Evolutionary conservation across 2,113 vertebrate genomes (phyloP), one percentile per base, ranked within the genome.

Genomic region (Chaetodon trifascialis): DNA sequence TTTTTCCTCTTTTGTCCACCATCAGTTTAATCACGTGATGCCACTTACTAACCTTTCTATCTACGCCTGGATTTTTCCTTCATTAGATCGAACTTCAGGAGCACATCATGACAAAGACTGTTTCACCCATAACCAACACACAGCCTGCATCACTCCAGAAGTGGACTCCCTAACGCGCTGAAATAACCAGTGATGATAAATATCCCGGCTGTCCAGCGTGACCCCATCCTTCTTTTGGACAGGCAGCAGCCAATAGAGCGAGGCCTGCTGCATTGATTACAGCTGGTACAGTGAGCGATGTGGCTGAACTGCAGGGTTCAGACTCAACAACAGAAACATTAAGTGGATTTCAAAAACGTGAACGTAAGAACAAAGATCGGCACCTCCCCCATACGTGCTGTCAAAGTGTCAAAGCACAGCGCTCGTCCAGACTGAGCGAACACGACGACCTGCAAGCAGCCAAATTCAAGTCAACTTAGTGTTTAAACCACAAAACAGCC

Each of bases 191-290:
- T 2, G 19, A 82, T 82, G 84, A 90, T 83, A 79, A 91, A 89
- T 84, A 71, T 69, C 73, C 59, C 14, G 59, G 59, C 60, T 73
- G 85, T 83, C 76, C 83, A 38, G 21, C 0, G 14, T 79, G 86
- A 88, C 75, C 70, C 82, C 87, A 87, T 88, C 84, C 62, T 73
- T 91, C 86, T 81, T 42, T 65, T 71, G 86, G 81, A 87, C 64
- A 21, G 75, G 72, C 79, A 85, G 80, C 85, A 78, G 87, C 82
- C 86, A 86, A 86, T 73, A 76, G 70, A 69, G 11, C 64, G n/a
- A 69, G 87, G 82, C 74, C 68, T 5, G 71, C 80, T 49, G 79
- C 83, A 79, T 82, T 76, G 69, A 80, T 87, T 88, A 75, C 77
- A 79, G 65, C 73, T 36, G 30, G 54, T 68, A 58, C 38, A 80